Evolutionary conservation across 2,113 vertebrate species (phyloP).

Genomic region (Pao palembangensis): DNA sequence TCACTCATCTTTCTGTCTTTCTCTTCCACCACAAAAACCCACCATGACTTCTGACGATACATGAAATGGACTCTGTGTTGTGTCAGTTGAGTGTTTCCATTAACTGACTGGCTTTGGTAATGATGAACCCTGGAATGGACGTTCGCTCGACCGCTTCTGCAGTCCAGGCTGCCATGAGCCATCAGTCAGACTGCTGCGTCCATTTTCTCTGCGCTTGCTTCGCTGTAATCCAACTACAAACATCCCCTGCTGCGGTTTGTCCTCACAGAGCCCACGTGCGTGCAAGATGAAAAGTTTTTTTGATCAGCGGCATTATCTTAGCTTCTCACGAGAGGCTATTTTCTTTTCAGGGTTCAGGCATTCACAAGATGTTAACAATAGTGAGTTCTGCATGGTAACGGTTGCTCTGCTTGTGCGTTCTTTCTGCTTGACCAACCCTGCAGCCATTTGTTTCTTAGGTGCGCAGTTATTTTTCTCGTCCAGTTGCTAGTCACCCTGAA

Average conservation of each 20-base stretch:
- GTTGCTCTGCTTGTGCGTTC: slow-evolving; percentile 34
- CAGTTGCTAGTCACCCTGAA: slow-evolving; percentile 46
- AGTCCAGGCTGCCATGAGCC: background rate
- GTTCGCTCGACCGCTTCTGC: background rate
- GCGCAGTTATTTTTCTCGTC: slow-evolving; percentile 23
- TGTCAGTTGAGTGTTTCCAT: slow-evolving; percentile 8
- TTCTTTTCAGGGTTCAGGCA: slow-evolving; percentile 9
- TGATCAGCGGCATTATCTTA: background rate
- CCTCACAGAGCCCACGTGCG: background rate
- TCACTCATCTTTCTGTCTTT: background rate
- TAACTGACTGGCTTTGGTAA: slow-evolving; percentile 7
- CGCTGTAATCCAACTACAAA: background rate
- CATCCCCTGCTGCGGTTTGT: background rate
- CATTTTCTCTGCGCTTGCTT: background rate
- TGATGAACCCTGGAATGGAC: slow-evolving; percentile 40
- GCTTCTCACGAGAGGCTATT: background rate
- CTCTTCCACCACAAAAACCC: background rate
- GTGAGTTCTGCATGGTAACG: slow-evolving; percentile 25
- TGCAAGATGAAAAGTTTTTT: background rate
- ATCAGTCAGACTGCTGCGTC: slow-evolving; percentile 1
- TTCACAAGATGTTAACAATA: slow-evolving; percentile 20
- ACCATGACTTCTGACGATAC: background rate
- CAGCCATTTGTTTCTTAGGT: slow-evolving; percentile 15
- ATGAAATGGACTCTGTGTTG: background rate
- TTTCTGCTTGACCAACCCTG: slow-evolving; percentile 7